Evolutionary conservation across 92 coral and sea anemone species (phyloP).

Genomic region (Palythoa grandis): DNA sequence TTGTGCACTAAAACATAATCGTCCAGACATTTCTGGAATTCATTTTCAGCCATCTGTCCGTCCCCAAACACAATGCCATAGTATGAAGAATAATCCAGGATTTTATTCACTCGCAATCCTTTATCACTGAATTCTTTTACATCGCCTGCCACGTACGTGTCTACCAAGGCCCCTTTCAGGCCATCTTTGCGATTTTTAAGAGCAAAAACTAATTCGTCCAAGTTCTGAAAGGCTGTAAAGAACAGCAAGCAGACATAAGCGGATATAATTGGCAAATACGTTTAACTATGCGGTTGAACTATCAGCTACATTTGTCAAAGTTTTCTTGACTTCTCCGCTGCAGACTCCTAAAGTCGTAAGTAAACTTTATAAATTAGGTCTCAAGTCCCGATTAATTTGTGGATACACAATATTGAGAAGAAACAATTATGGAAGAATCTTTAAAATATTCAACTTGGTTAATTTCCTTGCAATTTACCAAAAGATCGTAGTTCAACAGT

Average conservation of each 20-base stretch:
- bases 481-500: too few species aligned
- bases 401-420: too few species aligned
- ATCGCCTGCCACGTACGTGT: conserved; percentile 93
- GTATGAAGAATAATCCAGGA: conserved; percentile 81
- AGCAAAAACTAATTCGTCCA: conserved; percentile 50
- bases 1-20: conserved; percentile 74
- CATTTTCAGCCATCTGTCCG: conserved; percentile 51
- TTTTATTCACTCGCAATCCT: conserved; percentile 81
- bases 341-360: too few species aligned
- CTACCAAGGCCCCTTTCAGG: conserved; percentile 82
- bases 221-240: conserved; percentile 48
- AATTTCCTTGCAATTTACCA: too few species aligned
- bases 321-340: too few species aligned
- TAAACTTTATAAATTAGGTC: too few species aligned
- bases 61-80: conserved; percentile 88
- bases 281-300: neutral
- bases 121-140: conserved; percentile 49
- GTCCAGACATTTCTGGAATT: conserved; percentile 74
- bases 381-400: too few species aligned
- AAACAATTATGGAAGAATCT: too few species aligned
- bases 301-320: neutral
- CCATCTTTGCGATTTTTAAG: conserved; percentile 63
- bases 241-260: neutral
- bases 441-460: too few species aligned
- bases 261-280: neutral